A percentile compares a stretch with the other conserved stretches of the same genome.
Evolutionary conservation across 2,797 vertebrate genomes (phyloP).

Genomic region (Chaunax sp.): DNA sequence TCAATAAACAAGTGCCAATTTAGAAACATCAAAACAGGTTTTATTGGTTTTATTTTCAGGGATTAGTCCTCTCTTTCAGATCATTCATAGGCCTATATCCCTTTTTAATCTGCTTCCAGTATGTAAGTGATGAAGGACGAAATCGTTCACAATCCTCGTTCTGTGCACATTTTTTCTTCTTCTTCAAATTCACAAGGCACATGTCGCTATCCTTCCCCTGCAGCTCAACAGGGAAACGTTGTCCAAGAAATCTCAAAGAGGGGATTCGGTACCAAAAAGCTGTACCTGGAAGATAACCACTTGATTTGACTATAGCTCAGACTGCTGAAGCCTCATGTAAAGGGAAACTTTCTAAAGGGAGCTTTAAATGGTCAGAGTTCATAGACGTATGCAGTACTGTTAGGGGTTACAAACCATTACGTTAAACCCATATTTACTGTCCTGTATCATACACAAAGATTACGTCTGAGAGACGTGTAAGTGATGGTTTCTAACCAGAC

Average conservation of each 20-base stretch:
- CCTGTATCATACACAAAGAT: background rate
- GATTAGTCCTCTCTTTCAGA: background rate
- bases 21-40: background rate
- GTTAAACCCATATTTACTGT: background rate
- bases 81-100: background rate
- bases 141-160: background rate
- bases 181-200: background rate
- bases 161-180: background rate
- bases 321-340: background rate
- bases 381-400: background rate
- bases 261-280: background rate
- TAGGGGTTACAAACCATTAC: no score
- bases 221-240: background rate
- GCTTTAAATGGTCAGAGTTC: background rate
- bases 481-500: background rate
- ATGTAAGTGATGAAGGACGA: background rate
- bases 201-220: background rate
- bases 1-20: background rate
- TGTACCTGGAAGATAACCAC: slow-evolving; percentile 11
- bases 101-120: background rate
- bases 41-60: background rate
- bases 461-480: slow-evolving; percentile 5
- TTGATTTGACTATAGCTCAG: slow-evolving; percentile 6
- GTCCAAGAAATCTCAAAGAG: slow-evolving; percentile 6
- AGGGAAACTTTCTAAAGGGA: background rate